Base-by-base conservation (phyloP, 1,140 invertebrate species). In the Tetramorium simillimum region DNA sequence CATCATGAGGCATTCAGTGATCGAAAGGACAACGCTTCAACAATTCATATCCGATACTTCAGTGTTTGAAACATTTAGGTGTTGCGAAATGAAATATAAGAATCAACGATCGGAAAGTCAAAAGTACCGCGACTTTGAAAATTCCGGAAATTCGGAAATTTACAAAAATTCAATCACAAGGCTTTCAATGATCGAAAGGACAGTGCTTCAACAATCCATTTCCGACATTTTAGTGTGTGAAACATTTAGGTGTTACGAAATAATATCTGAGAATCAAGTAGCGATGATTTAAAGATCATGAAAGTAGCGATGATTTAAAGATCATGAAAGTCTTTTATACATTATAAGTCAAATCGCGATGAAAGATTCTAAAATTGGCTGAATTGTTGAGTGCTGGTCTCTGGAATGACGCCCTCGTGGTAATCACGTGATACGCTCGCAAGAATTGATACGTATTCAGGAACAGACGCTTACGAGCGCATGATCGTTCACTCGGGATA, bases 391-490 rank as follows among this genome's bases (percentile, higher is more conserved):
- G 16, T 24, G 40, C 2, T 18, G 33, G 2, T 62, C 12, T 33
- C 33, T 16, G 18, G n/a, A 69, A 58, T 3, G 7, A n/a, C 12
- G 43, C 14, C 21, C 9, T 62, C 7, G 1, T 6, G 21, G 53
- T 53, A 67, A 80, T 24, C 16, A n/a, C 62, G 7, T 33, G 3
- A 33, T 16, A 33, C 6, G 16, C 33, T 24, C n/a, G 2, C 43
- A 70, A 60, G 28, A 60, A 82, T 46, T 58, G 9, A 72, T 72
- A 16, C 37, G 33, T 82, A 73, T 46, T 72, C 21, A 14, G 12
- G 0, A 5, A 69, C 53, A 28, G 18, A 28, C 21, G 37, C 33
- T 37, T 2, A 21, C 37, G 14, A 14, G 76, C 5, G 7, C 18
- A 12, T 18, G 67, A 82, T 40, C 12, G 40, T 18, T 58, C 37